Evolutionary conservation across 1,140 invertebrate genomes (phyloP).

Genomic region (Idris sp.): DNA sequence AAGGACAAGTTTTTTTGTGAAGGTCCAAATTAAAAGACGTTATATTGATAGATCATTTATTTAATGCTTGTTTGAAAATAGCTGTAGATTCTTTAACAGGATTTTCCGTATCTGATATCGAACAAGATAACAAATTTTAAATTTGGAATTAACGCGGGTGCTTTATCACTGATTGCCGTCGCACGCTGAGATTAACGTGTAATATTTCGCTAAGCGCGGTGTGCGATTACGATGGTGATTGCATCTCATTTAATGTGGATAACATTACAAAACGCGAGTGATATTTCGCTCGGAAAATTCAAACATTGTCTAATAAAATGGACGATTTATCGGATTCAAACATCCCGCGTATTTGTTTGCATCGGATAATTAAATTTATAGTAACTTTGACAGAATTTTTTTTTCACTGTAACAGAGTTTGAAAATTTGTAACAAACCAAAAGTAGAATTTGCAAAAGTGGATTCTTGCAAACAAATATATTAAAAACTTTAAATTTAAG

Average conservation of each 20-base stretch:
- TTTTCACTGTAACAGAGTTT: no score
- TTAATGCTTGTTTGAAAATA: no score
- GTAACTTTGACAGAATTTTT: no score
- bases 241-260: constrained; percentile 14
- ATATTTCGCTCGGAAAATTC: constrained; percentile 23
- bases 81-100: no score
- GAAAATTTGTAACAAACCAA: no score
- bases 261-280: constrained; percentile 15
- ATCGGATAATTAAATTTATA: constrained; percentile 27
- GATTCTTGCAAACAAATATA: no score
- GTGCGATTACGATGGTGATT: constrained; percentile 23
- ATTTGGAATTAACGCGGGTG: constrained; percentile 27
- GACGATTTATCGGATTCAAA: constrained; percentile 21
- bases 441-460: no score
- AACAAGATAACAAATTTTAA: constrained; percentile 24
- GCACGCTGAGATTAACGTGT: constrained; percentile 23
- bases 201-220: constrained; percentile 33
- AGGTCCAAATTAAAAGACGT: no score
- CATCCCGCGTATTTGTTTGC: constrained; percentile 21
- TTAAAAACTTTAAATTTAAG: no score
- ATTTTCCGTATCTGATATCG: constrained; percentile 3
- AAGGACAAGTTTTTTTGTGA: no score
- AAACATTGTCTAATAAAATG: constrained; percentile 31
- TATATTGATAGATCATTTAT: no score
- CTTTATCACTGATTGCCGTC: constrained; percentile 26